A percentile compares a stretch with the other conserved stretches of the same genome.
Evolutionary conservation across 2,113 vertebrate species (phyloP).

Genomic region (Hippocampus guttulatus): DNA sequence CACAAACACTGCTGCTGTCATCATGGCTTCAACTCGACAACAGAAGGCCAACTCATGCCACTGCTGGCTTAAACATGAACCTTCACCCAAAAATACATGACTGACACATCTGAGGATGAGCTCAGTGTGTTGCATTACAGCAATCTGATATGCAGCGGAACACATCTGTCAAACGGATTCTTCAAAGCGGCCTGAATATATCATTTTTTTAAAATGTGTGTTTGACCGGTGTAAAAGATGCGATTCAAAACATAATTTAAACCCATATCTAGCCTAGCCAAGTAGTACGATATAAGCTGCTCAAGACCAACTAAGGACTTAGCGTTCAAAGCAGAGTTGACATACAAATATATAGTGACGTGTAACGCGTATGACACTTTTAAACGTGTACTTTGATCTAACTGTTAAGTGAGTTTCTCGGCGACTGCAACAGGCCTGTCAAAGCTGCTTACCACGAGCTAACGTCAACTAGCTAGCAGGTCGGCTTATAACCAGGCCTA

Average conservation of each 20-base stretch:
- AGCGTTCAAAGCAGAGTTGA: slow-evolving; percentile 12
- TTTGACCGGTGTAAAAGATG: slow-evolving; percentile 1
- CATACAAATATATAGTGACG: neutral
- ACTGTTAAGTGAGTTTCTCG: slow-evolving; percentile 9
- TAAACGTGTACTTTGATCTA: neutral
- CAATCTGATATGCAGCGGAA: neutral
- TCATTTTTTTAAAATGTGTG: neutral
- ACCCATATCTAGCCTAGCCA: neutral
- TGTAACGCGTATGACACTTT: neutral
- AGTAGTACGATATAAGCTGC: slow-evolving; percentile 19
- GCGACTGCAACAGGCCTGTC: slow-evolving; percentile 56
- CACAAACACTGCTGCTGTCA: neutral
- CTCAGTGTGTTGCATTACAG: neutral
- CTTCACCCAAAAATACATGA: neutral
- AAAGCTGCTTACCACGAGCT: slow-evolving; percentile 45
- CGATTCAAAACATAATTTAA: slow-evolving; percentile 3
- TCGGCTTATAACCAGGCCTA: neutral
- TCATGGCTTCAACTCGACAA: neutral
- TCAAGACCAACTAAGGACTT: slow-evolving; percentile 48
- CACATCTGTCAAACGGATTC: neutral
- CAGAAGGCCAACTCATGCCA: neutral
- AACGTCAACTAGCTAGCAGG: slow-evolving; percentile 24
- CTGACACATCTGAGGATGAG: neutral
- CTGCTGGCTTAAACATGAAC: slow-evolving; percentile 4
- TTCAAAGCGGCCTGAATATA: no score